Base-by-base conservation (phyloP, 37 sponge, comb jelly and placozoan species). In the Amphimedon queenslandica region DNA sequence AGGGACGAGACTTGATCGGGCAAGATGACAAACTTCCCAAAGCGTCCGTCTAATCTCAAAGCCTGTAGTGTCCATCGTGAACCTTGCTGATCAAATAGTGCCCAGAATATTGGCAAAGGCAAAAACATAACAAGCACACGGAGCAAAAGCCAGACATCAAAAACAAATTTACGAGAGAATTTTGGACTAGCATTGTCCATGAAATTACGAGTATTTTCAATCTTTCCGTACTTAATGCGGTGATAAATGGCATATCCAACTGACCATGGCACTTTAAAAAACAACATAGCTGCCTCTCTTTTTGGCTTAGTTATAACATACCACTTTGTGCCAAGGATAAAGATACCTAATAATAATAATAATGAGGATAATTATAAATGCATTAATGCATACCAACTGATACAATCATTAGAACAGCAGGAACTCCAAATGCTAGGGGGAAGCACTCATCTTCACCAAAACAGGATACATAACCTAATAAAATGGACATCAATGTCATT, bases 31-130 rank as follows among this genome's bases (percentile, higher is more conserved):
- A 94, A 57, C 6, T 37, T 57, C 18, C 90, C 94, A n/a, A 88
- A 35, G 1, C 64, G 70, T 11, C 98, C 98, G 72, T 95, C 84
- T 96, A 99, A 92, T 10, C 82, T 38, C 1, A 75, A 63, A 28
- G 93, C 96, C 75, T 99, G 99, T 6, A 99, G 84, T 0, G 94
- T 90, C 99, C 99, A 99, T 2, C 96, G 80, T 11, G 96, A 95
- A 24, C 94, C 93, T 81, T 92, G 94, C 68, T 98, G 99, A 47
- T 98, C 96, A 83, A 91, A 94, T 33, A 98, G 71, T 5, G 99
- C 88, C 99, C 99, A 98, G 86, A 98, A 98, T 18, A 94, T 67
- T 10, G 93, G 88, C 42, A 98, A 80, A 42, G 99, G 99, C 23
- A 98, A 72, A 35, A 94, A 80, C 88, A 98, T 91, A 18, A 89